These are phyloP conservation scores for Platanista minor DNA, from an alignment of 2,113 vertebrate genomes.

Conservation along the genomic window DNA sequence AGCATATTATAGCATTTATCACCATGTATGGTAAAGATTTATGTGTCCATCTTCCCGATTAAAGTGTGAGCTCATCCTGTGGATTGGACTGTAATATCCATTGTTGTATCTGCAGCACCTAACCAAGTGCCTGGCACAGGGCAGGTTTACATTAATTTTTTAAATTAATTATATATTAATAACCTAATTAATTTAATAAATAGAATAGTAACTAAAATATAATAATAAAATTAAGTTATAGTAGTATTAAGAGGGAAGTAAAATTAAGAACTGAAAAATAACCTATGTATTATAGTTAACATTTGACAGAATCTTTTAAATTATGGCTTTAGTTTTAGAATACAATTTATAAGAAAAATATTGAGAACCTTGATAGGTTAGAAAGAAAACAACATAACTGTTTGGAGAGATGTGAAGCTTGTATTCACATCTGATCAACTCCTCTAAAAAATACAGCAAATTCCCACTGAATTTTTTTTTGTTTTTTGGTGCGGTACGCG, in stretches of 20 bases:
- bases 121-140: background rate
- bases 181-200: background rate
- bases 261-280: background rate
- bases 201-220: background rate
- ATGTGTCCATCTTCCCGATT: background rate
- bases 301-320: background rate
- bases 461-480: background rate
- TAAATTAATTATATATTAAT: background rate
- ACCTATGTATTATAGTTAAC: background rate
- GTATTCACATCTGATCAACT: background rate
- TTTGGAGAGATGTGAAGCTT: background rate
- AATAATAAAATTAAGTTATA: background rate
- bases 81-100: background rate
- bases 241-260: background rate
- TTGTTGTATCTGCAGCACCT: background rate
- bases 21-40: background rate
- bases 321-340: background rate
- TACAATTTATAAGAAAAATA: background rate
- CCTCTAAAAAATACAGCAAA: background rate
- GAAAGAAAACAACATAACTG: background rate
- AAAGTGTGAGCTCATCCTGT: background rate
- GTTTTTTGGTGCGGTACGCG: too few species aligned
- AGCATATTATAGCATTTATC: background rate
- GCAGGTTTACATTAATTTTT: background rate
- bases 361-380: background rate